phyloP scores from a whole-genome alignment of 2,113 vertebrate species.

The Lonchura striata region DNA sequence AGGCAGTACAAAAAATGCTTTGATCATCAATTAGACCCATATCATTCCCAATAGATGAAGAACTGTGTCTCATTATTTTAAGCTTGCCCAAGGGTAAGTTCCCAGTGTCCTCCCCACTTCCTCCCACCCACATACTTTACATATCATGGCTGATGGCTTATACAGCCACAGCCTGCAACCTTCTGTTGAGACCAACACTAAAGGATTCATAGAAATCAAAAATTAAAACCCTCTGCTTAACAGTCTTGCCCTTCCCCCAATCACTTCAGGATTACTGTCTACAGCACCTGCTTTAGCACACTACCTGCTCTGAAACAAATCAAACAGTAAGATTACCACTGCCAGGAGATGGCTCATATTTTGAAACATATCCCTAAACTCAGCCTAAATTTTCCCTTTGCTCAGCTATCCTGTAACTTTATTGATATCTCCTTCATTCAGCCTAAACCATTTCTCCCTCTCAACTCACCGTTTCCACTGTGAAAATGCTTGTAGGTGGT shows the following conservation, averaged over 20 bases:
- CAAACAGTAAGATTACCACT: neutral
- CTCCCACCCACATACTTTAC: slow-evolving; percentile 39
- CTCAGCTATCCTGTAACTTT: slow-evolving; percentile 12
- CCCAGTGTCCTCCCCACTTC: slow-evolving; percentile 34
- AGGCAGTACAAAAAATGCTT: neutral
- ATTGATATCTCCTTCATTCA: neutral
- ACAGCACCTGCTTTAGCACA: neutral
- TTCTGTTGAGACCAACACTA: slow-evolving; percentile 17
- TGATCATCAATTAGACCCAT: slow-evolving; percentile 58
- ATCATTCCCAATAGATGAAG: slow-evolving; percentile 46
- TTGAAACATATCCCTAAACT: slow-evolving; percentile 4
- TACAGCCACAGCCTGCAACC: neutral
- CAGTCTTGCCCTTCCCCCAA: neutral
- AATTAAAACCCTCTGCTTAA: slow-evolving; percentile 21
- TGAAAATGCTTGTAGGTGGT: slow-evolving; percentile 5
- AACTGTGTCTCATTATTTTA: slow-evolving; percentile 40
- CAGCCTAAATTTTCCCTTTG: slow-evolving; percentile 18
- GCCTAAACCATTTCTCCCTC: slow-evolving; percentile 11
- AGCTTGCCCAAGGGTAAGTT: slow-evolving; percentile 43
- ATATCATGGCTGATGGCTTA: neutral
- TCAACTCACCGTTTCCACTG: neutral
- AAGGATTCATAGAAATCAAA: slow-evolving; percentile 39
- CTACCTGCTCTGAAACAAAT: neutral
- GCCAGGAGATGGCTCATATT: neutral
- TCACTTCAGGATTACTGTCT: slow-evolving; percentile 1